phyloP scores from a whole-genome alignment of 2,888 invertebrate genomes.

The Theretra japonica region DNA sequence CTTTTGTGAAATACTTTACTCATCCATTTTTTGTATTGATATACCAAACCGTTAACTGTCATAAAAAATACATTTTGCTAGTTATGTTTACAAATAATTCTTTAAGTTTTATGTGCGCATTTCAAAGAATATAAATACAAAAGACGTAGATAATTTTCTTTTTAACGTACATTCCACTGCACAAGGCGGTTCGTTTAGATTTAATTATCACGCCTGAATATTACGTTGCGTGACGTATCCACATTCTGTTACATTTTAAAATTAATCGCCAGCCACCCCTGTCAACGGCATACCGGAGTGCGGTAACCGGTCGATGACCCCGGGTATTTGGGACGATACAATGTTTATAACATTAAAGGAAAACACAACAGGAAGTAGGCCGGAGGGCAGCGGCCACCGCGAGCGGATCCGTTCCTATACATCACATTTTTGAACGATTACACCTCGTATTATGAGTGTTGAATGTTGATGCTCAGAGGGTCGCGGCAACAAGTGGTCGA shows the following conservation, averaged over 20 bases:
- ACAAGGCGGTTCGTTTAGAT: slow-evolving; percentile 32
- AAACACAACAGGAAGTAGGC: slow-evolving; percentile 68
- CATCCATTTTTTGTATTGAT: no score
- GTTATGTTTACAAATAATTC: no score
- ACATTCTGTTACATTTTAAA: slow-evolving; percentile 77
- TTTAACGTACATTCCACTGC: slow-evolving; percentile 10
- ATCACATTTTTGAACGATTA: slow-evolving; percentile 53
- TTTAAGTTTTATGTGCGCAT: no score
- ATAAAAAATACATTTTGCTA: no score
- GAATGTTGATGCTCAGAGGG: slow-evolving; percentile 46
- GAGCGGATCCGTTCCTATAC: slow-evolving; percentile 43
- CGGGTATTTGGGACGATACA: slow-evolving; percentile 74
- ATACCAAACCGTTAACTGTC: no score
- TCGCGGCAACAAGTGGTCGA: slow-evolving; percentile 45
- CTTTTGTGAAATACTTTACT: no score
- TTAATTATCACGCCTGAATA: slow-evolving; percentile 44
- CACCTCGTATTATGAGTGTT: slow-evolving; percentile 42
- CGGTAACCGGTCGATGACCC: slow-evolving; percentile 72
- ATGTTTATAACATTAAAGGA: slow-evolving; percentile 69
- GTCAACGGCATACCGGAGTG: slow-evolving; percentile 62
- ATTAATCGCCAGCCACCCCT: slow-evolving; percentile 77
- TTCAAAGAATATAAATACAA: neutral
- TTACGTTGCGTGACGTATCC: slow-evolving; percentile 64
- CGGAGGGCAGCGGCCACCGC: slow-evolving; percentile 47
- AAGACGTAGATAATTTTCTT: neutral